Conservation (phyloP, 2,888 invertebrate species). For the Boloria euphrosyne region DNA sequence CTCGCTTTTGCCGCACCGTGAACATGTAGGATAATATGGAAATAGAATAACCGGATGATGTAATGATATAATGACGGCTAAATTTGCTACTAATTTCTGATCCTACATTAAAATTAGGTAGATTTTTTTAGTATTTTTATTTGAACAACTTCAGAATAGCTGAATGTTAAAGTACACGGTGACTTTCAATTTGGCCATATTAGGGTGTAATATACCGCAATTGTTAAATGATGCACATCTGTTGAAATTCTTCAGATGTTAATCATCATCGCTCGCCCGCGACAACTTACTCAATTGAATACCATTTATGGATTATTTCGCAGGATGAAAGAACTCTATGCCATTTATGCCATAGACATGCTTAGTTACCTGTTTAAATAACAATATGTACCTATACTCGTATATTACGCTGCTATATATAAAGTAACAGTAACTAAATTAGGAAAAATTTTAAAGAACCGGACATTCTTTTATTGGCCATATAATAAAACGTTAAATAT, state of each 20-base stretch:
- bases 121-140: too few relatives aligned
- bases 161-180: constrained; percentile 5
- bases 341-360: too few relatives aligned
- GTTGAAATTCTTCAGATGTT: constrained; percentile 31
- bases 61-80: constrained; percentile 39
- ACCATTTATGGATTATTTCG: constrained; percentile 21
- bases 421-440: too few relatives aligned
- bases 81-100: constrained; percentile 4
- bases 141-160: neutral
- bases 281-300: constrained; percentile 28
- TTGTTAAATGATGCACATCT: constrained; percentile 23
- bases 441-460: too few relatives aligned
- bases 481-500: too few relatives aligned
- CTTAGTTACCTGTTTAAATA: too few relatives aligned
- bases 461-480: too few relatives aligned
- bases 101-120: neutral
- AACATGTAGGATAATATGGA: constrained; percentile 42
- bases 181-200: neutral
- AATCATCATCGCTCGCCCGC: constrained; percentile 31
- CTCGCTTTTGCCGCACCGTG: constrained; percentile 17
- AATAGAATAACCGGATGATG: constrained; percentile 43
- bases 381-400: too few relatives aligned
- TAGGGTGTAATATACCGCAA: constrained; percentile 17
- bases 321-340: constrained; percentile 1
- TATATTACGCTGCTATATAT: too few relatives aligned